Conservation (phyloP, 2,797 vertebrate genomes). For the Aythya fuligula region DNA sequence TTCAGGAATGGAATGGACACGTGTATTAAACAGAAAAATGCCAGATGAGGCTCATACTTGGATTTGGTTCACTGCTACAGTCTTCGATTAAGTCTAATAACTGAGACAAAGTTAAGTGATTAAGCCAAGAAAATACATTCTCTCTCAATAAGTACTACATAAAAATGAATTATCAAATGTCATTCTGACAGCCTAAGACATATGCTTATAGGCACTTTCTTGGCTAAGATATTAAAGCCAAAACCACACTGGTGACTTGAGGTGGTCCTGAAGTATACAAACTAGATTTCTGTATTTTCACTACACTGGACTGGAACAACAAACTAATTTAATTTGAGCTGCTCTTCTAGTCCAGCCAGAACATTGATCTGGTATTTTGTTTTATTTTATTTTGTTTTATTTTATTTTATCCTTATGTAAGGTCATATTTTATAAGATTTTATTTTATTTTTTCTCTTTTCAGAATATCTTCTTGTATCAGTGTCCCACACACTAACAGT, state of each 20-base stretch:
- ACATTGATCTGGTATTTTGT: background rate
- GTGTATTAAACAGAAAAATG: background rate
- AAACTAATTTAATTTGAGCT: background rate
- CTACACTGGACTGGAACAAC: background rate
- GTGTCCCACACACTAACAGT: background rate
- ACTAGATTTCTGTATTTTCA: background rate
- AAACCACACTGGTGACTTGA: background rate
- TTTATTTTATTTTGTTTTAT: background rate
- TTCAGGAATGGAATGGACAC: background rate
- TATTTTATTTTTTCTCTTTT: background rate
- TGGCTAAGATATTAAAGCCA: background rate
- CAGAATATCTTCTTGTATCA: background rate
- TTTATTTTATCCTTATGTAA: background rate
- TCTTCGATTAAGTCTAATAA: background rate
- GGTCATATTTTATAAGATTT: background rate
- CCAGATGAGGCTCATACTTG: background rate
- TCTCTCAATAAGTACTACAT: background rate
- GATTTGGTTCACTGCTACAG: background rate
- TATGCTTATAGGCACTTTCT: background rate
- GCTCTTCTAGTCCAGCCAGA: background rate
- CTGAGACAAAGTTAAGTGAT: slow-evolving; percentile 13
- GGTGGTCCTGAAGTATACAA: background rate
- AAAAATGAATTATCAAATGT: background rate
- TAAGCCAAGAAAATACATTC: background rate
- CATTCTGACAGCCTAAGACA: background rate